Percentiles rank a stretch among this genome's conserved stretches.
Evolutionary conservation across 2,797 vertebrate genomes (phyloP).

Genomic region (Helostoma temminkii): DNA sequence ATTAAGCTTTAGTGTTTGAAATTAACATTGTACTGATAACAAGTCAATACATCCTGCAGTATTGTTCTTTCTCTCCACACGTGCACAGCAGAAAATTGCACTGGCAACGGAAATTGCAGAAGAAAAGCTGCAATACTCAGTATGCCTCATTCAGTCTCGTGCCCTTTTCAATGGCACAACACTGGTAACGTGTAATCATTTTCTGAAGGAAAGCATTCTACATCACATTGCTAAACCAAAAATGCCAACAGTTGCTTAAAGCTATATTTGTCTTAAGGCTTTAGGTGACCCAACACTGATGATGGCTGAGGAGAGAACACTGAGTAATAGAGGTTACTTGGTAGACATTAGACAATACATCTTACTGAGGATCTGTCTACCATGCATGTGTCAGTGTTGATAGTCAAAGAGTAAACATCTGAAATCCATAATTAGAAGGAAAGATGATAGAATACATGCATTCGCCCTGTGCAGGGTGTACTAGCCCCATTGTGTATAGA

Average conservation of each 20-base stretch:
- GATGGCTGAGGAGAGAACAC: conserved; percentile 58
- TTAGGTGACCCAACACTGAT: conserved; percentile 69
- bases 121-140: conserved; percentile 65
- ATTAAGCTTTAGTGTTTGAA: conserved; percentile 28
- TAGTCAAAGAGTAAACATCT: conserved; percentile 34
- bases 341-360: conserved; percentile 47
- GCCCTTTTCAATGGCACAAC: conserved; percentile 77
- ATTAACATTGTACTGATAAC: conserved; percentile 41
- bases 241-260: conserved; percentile 80
- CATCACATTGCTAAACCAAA: conserved; percentile 71
- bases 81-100: conserved; percentile 56
- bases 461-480: conserved; percentile 22
- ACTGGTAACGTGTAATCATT: conserved; percentile 73
- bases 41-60: conserved; percentile 35
- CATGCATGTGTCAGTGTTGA: conserved; percentile 50
- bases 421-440: conserved; percentile 39
- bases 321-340: conserved; percentile 43
- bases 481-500: conserved; percentile 23
- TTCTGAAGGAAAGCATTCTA: conserved; percentile 65
- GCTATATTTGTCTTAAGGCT: conserved; percentile 77
- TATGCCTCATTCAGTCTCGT: conserved; percentile 74
- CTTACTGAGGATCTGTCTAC: conserved; percentile 53
- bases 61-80: conserved; percentile 30
- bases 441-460: conserved; percentile 28
- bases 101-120: conserved; percentile 62